Conservation (phyloP, 2,113 vertebrate genomes). For the Percopsis transmontana region DNA sequence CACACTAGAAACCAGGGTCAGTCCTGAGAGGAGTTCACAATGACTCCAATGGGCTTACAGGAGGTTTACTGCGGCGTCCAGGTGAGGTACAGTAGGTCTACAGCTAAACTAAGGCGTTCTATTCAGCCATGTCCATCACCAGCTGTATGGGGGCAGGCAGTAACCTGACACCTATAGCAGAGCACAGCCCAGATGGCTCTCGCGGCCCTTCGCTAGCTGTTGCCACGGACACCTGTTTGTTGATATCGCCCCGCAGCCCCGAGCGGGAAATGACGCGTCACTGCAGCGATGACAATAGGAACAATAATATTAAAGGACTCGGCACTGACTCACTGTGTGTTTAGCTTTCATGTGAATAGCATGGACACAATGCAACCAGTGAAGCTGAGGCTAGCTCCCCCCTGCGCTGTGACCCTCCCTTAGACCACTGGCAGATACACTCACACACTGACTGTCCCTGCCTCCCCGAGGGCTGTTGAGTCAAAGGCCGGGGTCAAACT, state of each 20-base stretch:
- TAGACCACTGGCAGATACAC: conserved; percentile 56
- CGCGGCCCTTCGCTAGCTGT: conserved; percentile 42
- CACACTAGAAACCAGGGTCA: no score
- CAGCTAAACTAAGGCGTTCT: no score
- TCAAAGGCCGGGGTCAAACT: conserved; percentile 37
- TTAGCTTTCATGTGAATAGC: conserved; percentile 12
- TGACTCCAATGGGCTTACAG: no score
- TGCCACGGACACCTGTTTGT: conserved; percentile 43
- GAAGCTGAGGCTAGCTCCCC: conserved; percentile 19
- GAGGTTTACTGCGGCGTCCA: no score
- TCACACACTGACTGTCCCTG: conserved; percentile 39
- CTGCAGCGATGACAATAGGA: conserved; percentile 7
- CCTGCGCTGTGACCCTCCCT: conserved; percentile 45
- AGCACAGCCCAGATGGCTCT: conserved; percentile 57
- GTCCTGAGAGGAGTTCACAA: no score
- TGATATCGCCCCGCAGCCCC: conserved; percentile 19
- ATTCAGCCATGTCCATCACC: neutral
- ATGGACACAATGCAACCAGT: conserved; percentile 8
- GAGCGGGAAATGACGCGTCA: no score
- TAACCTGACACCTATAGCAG: conserved; percentile 36
- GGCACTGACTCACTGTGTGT: neutral
- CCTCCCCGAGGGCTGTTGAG: conserved; percentile 46
- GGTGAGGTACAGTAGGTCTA: no score
- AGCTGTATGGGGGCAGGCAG: conserved; percentile 20
- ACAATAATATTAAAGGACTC: conserved; percentile 31